Evolutionary conservation across 2,888 invertebrate species (phyloP).

Genomic region (Ecdyonurus torrentis): DNA sequence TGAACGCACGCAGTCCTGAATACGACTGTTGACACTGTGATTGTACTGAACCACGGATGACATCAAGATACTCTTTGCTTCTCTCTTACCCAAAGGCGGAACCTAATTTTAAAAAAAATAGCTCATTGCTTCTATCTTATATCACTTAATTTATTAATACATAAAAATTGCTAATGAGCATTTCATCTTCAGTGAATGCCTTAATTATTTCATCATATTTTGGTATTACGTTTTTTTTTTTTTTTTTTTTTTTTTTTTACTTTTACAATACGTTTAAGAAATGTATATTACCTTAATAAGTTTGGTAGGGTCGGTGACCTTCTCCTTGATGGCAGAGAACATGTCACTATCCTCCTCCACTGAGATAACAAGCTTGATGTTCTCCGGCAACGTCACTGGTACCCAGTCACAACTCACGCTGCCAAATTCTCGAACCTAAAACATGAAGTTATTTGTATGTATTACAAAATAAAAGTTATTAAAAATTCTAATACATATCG

Average conservation of each 20-base stretch:
- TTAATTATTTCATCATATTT: no score
- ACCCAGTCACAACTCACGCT: slow-evolving; percentile 55
- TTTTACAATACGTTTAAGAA: background rate
- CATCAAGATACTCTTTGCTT: slow-evolving; percentile 34
- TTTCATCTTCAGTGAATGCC: no score
- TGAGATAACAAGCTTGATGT: slow-evolving; percentile 61
- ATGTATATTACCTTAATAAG: background rate
- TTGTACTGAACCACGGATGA: slow-evolving; percentile 38
- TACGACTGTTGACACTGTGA: slow-evolving; percentile 42
- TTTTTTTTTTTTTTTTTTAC: no score
- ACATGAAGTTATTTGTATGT: no score
- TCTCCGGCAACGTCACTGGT: slow-evolving; percentile 50
- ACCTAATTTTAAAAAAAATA: slow-evolving; percentile 26
- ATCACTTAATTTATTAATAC: no score
- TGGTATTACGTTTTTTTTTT: no score
- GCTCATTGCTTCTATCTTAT: no score
- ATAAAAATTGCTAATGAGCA: no score
- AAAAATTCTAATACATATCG: no score
- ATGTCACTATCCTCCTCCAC: slow-evolving; percentile 37
- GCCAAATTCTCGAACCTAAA: slow-evolving; percentile 26
- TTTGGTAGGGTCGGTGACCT: background rate
- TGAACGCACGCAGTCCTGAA: slow-evolving; percentile 34
- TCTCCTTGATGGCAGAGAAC: background rate
- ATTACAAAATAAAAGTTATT: no score
- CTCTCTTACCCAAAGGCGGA: slow-evolving; percentile 31